Conservation (phyloP, 2,888 invertebrate genomes). For the Orthosia cruda region DNA sequence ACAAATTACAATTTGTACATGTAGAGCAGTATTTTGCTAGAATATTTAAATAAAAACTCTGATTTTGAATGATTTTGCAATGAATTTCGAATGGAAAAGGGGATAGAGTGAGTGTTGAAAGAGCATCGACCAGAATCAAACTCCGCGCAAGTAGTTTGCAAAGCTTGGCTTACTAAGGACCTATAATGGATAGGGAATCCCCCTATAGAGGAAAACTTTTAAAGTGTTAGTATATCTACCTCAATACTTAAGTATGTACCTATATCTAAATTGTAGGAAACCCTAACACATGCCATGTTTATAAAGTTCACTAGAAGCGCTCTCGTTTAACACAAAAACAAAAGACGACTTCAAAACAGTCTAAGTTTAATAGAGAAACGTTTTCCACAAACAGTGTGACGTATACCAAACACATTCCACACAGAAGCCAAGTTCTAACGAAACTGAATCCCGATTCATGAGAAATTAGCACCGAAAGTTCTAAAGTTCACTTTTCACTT, state of each 20-base stretch:
- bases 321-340: not conserved
- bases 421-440: constrained; percentile 25
- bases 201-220: constrained; percentile 34
- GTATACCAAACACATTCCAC: constrained; percentile 23
- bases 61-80: not conserved
- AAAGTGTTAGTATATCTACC: constrained; percentile 34
- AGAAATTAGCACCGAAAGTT: constrained; percentile 55
- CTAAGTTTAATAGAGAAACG: constrained; percentile 20
- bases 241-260: not conserved
- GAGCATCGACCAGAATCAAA: constrained; percentile 25
- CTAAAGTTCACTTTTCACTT: constrained; percentile 59
- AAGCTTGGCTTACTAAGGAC: constrained; percentile 32
- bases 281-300: not conserved
- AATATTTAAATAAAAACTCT: not conserved
- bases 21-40: constrained; percentile 10
- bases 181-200: constrained; percentile 44
- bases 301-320: constrained; percentile 50
- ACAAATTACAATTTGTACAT: constrained; percentile 36
- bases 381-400: constrained; percentile 19
- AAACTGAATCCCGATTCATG: constrained; percentile 50
- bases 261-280: constrained; percentile 14
- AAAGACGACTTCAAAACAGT: not conserved
- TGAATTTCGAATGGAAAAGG: constrained; percentile 2
- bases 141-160: constrained; percentile 37
- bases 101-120: not conserved